Conservation (phyloP, 2,888 invertebrate species). For the Meta bourneti region DNA sequence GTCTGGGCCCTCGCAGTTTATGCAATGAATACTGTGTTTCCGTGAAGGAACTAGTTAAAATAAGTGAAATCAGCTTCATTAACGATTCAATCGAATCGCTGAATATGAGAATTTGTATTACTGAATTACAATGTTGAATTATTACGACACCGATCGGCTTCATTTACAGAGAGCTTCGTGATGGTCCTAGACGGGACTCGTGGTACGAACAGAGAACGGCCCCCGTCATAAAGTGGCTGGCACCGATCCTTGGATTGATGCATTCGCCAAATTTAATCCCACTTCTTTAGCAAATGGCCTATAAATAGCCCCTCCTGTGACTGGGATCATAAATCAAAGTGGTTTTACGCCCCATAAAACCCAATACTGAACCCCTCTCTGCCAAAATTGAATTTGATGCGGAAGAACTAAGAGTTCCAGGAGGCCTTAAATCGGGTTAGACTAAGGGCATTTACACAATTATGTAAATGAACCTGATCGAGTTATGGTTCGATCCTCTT, state of each 20-base stretch:
- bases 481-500: too few species aligned
- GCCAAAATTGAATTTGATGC: conserved; percentile 31
- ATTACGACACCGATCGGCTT: too few species aligned
- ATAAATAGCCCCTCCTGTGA: conserved; percentile 50
- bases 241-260: neutral
- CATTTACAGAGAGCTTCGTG: too few species aligned
- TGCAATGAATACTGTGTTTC: too few species aligned
- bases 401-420: conserved; percentile 16
- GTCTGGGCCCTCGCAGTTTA: too few species aligned
- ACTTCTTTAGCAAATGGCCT: conserved; percentile 35
- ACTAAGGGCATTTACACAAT: neutral
- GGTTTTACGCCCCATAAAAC: conserved; percentile 66
- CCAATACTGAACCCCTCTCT: conserved; percentile 1
- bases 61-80: too few species aligned
- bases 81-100: too few species aligned
- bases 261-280: conserved; percentile 30
- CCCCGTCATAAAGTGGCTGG: neutral
- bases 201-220: neutral
- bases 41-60: too few species aligned
- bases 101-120: too few species aligned
- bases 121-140: too few species aligned
- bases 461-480: neutral
- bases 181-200: too few species aligned
- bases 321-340: conserved; percentile 34
- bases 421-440: neutral